These are phyloP conservation scores for Mellilla xanthometata DNA, from an alignment of 2,888 invertebrate genomes.

Conservation along the genomic window DNA sequence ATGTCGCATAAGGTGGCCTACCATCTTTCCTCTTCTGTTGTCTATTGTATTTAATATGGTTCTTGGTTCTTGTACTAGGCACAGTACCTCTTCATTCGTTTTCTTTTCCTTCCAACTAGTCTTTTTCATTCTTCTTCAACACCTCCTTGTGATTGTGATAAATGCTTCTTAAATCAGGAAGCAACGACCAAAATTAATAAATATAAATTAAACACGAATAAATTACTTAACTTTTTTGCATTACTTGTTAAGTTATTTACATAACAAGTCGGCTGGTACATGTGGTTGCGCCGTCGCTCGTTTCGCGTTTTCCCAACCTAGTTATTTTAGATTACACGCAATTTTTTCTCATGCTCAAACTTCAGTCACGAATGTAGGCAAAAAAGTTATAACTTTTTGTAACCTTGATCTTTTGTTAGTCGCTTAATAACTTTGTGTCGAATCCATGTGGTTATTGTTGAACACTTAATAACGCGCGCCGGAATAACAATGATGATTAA, in stretches of 20 bases:
- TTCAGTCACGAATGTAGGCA: slow-evolving; percentile 72
- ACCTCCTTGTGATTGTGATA: too few relatives aligned
- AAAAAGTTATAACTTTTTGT: slow-evolving; percentile 67
- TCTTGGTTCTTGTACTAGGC: too few relatives aligned
- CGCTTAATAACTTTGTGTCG: slow-evolving; percentile 66
- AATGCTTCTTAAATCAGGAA: slow-evolving; percentile 7
- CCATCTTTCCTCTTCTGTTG: too few relatives aligned
- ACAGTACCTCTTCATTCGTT: too few relatives aligned
- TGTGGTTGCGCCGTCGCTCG: slow-evolving; percentile 19
- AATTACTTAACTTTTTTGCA: slow-evolving; percentile 32
- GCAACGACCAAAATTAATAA: slow-evolving; percentile 4
- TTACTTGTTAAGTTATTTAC: slow-evolving; percentile 30
- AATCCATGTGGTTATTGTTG: slow-evolving; percentile 48
- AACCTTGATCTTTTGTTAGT: slow-evolving; percentile 75
- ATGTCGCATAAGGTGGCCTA: too few relatives aligned
- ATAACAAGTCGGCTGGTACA: slow-evolving; percentile 25
- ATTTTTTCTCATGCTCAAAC: slow-evolving; percentile 63
- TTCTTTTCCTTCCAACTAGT: too few relatives aligned
- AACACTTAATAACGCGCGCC: slow-evolving; percentile 38
- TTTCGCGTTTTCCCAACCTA: slow-evolving; percentile 53
- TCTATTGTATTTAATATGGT: too few relatives aligned
- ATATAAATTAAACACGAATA: slow-evolving; percentile 23
- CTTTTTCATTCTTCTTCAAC: too few relatives aligned
- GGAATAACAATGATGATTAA: slow-evolving; percentile 31
- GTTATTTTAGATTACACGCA: slow-evolving; percentile 72